Conservation (phyloP, 2,888 invertebrate species). For the Heterodera filipjevi region DNA sequence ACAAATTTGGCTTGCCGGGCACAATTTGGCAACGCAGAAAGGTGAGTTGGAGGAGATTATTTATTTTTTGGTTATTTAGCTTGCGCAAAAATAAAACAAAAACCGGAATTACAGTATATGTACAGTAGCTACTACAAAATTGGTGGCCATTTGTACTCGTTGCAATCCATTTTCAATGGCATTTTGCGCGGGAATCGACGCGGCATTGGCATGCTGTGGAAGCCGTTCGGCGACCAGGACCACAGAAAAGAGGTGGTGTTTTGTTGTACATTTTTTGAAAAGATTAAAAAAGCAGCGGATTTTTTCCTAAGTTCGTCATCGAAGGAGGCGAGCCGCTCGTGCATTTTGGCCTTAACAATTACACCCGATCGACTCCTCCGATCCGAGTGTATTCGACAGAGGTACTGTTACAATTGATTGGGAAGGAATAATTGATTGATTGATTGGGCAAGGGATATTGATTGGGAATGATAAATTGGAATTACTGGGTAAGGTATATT, state of each 20-base stretch:
- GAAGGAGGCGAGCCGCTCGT: constrained; percentile 67
- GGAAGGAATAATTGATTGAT: not conserved
- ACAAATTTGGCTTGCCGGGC: constrained; percentile 66
- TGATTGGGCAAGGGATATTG: not conserved
- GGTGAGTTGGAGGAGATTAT: constrained; percentile 54
- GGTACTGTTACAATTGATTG: constrained; percentile 51
- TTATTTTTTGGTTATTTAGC: too few relatives aligned
- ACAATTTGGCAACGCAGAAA: constrained; percentile 68
- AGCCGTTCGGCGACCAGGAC: constrained; percentile 68
- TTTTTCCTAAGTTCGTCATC: constrained; percentile 61
- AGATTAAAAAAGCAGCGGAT: not conserved
- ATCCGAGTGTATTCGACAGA: constrained; percentile 67
- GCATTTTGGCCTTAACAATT: constrained; percentile 69
- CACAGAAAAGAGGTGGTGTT: constrained; percentile 65
- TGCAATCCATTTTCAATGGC: constrained; percentile 70
- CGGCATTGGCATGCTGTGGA: constrained; percentile 67
- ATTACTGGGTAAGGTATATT: too few relatives aligned
- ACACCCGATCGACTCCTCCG: constrained; percentile 69
- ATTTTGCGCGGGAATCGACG: constrained; percentile 68
- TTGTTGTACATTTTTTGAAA: not conserved
- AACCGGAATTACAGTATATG: constrained; percentile 66
- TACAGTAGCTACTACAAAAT: constrained; percentile 68
- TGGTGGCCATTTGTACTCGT: constrained; percentile 67
- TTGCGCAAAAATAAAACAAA: not conserved
- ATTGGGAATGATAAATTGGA: too few relatives aligned